These are phyloP conservation scores for Ridgeia piscesae DNA, from an alignment of 1,140 invertebrate species.

Conservation along the genomic window DNA sequence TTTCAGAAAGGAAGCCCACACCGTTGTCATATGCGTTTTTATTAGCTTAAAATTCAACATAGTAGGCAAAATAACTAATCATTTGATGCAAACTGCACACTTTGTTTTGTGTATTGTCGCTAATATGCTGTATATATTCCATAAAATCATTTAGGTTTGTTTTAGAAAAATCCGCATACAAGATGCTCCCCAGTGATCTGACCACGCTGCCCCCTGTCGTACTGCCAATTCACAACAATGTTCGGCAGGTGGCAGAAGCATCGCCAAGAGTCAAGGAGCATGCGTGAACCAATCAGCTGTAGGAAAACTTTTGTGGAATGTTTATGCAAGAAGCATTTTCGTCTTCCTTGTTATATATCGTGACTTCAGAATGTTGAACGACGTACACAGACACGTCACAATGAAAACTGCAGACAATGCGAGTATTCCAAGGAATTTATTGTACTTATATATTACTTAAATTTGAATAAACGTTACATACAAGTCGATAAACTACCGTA, in stretches of 20 bases:
- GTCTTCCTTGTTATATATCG: not conserved
- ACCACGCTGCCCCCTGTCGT: not conserved
- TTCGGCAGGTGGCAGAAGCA: not conserved
- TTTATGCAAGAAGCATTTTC: not conserved
- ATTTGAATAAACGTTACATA: not conserved
- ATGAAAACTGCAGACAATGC: not conserved
- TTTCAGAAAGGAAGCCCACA: too few species aligned
- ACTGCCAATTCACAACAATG: not conserved
- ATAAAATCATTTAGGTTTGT: too few species aligned
- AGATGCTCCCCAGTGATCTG: too few species aligned
- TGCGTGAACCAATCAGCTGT: constrained; percentile 3
- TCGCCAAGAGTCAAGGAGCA: not conserved
- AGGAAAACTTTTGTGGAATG: not conserved
- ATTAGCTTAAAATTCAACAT: too few species aligned
- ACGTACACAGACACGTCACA: not conserved
- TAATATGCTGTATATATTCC: too few species aligned
- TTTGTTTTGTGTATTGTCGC: too few species aligned
- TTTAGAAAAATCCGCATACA: too few species aligned
- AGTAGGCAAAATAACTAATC: too few species aligned
- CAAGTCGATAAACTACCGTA: not conserved
- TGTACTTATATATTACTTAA: not conserved
- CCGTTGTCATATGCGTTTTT: too few species aligned
- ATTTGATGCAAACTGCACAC: too few species aligned
- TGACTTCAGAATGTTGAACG: not conserved
- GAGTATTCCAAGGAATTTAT: not conserved